These are phyloP conservation scores for Pachyseris speciosa DNA, from an alignment of 64 coral and sea anemone genomes.

Conservation along the genomic window DNA sequence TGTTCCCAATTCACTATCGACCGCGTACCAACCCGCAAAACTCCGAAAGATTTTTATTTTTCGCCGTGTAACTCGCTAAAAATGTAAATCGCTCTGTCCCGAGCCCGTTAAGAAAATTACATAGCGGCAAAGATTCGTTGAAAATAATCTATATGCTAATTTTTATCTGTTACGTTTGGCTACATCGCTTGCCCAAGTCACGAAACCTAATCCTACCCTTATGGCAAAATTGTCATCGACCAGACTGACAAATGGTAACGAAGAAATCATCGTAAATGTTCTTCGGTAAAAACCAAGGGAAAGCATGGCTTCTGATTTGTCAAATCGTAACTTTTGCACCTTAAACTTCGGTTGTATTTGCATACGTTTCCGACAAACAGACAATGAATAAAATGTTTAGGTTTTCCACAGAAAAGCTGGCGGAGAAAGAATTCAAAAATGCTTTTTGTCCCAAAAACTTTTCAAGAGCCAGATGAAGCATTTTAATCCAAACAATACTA, in stretches of 20 bases:
- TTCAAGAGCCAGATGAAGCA: background rate
- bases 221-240: background rate
- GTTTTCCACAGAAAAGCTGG: background rate
- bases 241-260: slow-evolving; percentile 2
- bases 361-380: slow-evolving; percentile 44
- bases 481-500: background rate
- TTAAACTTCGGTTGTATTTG: slow-evolving; percentile 2
- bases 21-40: background rate
- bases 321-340: background rate
- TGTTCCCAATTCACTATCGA: background rate
- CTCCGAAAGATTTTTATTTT: background rate
- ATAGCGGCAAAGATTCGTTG: background rate
- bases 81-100: background rate
- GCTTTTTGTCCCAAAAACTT: slow-evolving; percentile 16
- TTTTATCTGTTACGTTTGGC: background rate
- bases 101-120: slow-evolving; percentile 21
- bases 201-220: slow-evolving; percentile 17
- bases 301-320: background rate
- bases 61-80: background rate
- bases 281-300: background rate
- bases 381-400: slow-evolving; percentile 32
- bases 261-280: background rate
- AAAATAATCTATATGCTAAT: slow-evolving; percentile 54
- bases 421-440: slow-evolving; percentile 42
- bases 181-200: slow-evolving; percentile 28